Percentiles rank a stretch among this genome's conserved stretches.
Conservation (phyloP, 2,888 invertebrate genomes). For the Eulithis testata region DNA sequence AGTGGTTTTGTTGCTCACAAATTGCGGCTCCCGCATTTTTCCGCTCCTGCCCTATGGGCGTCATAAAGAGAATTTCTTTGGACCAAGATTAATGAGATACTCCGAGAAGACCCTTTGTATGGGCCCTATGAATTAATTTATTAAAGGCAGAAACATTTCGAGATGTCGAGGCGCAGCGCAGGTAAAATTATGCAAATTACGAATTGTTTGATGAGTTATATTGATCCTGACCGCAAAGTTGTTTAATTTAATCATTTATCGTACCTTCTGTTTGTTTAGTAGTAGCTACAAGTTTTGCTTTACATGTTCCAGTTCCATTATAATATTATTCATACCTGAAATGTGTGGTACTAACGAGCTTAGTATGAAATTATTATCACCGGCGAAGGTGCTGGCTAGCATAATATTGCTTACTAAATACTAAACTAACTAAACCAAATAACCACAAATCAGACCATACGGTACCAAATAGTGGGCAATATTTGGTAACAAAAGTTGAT, state of each 20-base stretch:
- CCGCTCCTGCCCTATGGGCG: conserved; percentile 49
- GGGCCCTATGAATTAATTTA: conserved; percentile 56
- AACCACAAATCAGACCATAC: too few relatives aligned
- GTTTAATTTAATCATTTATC: conserved; percentile 29
- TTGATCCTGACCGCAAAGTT: conserved; percentile 31
- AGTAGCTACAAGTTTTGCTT: conserved; percentile 26
- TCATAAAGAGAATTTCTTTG: conserved; percentile 56
- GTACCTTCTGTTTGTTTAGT: conserved; percentile 28
- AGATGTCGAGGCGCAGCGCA: conserved; percentile 34
- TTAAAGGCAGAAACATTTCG: conserved; percentile 40
- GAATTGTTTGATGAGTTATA: conserved; percentile 37
- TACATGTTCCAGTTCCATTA: conserved; percentile 12
- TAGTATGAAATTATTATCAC: not conserved
- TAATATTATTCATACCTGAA: conserved; percentile 27
- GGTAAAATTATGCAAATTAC: conserved; percentile 40
- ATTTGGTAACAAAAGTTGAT: too few relatives aligned
- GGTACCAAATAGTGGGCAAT: too few relatives aligned
- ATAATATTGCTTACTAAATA: too few relatives aligned
- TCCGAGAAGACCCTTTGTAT: conserved; percentile 51
- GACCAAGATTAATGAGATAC: conserved; percentile 57
- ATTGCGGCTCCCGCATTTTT: conserved; percentile 52
- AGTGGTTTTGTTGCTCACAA: conserved; percentile 44
- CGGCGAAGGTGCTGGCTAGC: not conserved
- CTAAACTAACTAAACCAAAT: too few relatives aligned
- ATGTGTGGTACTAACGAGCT: not conserved